phyloP scores from a whole-genome alignment of 2,888 invertebrate species.

The Drosophila fulvimacula region DNA sequence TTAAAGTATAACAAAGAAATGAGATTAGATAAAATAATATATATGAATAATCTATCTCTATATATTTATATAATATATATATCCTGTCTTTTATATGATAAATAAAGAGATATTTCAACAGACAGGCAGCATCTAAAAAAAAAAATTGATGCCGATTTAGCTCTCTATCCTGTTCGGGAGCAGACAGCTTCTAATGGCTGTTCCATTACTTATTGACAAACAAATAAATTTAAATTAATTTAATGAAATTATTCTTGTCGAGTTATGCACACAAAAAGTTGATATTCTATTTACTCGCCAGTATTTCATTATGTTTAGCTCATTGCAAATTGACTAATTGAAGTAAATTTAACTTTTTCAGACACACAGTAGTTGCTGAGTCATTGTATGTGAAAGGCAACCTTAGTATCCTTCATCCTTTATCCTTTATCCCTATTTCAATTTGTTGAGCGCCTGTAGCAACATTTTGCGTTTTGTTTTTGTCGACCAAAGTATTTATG shows the following conservation, averaged over 20 bases:
- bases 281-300: neutral
- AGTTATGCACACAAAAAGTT: neutral
- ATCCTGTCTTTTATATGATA: too few species aligned
- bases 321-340: conserved; percentile 17
- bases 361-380: neutral
- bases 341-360: conserved; percentile 10
- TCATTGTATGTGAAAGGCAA: neutral
- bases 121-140: too few species aligned
- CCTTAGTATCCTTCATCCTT: neutral
- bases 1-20: neutral
- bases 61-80: too few species aligned
- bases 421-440: neutral
- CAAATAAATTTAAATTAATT: neutral
- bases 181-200: neutral
- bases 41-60: too few species aligned
- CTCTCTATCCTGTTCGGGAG: too few species aligned
- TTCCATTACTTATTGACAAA: neutral
- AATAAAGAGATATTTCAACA: too few species aligned
- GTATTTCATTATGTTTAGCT: neutral
- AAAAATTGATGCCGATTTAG: too few species aligned
- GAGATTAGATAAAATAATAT: too few species aligned
- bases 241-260: neutral
- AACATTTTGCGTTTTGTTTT: conserved; percentile 17
- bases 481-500: conserved; percentile 17
- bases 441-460: conserved; percentile 9